A percentile compares a stretch with the other conserved stretches of the same genome.
These are phyloP conservation scores for Schizaphis graminum DNA, from an alignment of 2,888 invertebrate genomes.

Conservation along the genomic window DNA sequence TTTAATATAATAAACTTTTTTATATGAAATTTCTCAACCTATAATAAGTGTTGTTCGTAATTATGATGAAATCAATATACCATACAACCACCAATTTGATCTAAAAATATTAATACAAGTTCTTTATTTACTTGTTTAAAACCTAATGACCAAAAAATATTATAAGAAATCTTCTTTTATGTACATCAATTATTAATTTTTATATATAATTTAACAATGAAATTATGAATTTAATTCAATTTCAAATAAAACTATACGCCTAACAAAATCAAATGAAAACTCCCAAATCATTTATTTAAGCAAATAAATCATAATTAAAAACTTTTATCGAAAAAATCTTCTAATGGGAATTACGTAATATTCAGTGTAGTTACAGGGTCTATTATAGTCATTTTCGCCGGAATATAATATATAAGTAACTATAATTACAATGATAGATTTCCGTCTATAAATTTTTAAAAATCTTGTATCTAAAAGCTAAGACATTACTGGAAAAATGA, in stretches of 20 bases:
- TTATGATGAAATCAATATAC: not conserved
- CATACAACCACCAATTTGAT: not conserved
- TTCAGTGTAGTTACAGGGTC: conserved; percentile 48
- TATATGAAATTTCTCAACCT: not conserved
- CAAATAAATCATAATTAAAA: conserved; percentile 48
- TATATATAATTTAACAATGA: conserved; percentile 51
- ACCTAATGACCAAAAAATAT: not conserved
- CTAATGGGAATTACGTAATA: conserved; percentile 57
- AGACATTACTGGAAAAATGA: conserved; percentile 18
- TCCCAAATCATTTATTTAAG: not conserved
- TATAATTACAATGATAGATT: conserved; percentile 4
- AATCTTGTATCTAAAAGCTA: not conserved
- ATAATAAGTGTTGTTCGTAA: not conserved
- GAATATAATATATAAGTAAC: not conserved
- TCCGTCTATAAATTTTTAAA: not conserved
- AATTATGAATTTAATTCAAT: conserved; percentile 56
- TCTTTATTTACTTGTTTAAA: not conserved
- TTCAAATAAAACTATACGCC: conserved; percentile 64
- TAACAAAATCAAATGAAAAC: conserved; percentile 37
- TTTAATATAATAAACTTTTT: not conserved
- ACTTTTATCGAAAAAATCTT: conserved; percentile 58
- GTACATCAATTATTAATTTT: not conserved
- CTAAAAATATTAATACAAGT: conserved; percentile 1
- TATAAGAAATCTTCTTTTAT: not conserved
- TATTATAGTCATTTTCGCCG: conserved; percentile 53